A percentile compares a stretch with the other conserved stretches of the same genome.
Evolutionary conservation across 2,888 invertebrate genomes (phyloP).

Genomic region (Trissolcus brochymenae): DNA sequence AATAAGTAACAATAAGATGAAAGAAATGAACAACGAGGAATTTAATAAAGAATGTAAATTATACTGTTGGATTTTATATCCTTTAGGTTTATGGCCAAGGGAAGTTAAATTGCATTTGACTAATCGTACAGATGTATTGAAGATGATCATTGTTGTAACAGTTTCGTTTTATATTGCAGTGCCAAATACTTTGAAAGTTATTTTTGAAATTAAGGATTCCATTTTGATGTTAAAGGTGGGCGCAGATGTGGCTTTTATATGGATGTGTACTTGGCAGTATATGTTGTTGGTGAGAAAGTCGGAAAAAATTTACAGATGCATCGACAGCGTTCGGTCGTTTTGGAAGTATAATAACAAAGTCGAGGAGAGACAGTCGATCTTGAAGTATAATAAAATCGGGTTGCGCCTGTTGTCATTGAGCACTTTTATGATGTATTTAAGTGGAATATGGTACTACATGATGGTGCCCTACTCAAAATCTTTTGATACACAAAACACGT

Average conservation of each 20-base stretch:
- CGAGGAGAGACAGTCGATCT: background rate
- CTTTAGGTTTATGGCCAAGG: background rate
- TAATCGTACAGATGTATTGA: background rate
- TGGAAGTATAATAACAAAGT: background rate
- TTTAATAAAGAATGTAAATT: background rate
- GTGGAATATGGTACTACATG: no score
- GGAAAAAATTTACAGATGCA: background rate
- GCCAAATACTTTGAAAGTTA: constrained; percentile 25
- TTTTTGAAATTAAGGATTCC: constrained; percentile 48
- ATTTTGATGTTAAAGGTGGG: constrained; percentile 60
- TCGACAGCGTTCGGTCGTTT: background rate
- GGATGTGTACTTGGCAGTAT: constrained; percentile 62
- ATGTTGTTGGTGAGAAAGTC: background rate
- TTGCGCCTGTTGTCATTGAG: no score
- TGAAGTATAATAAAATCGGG: background rate
- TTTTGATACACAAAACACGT: no score
- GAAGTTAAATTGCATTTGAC: background rate
- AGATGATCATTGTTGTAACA: constrained; percentile 14
- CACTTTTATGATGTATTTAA: no score
- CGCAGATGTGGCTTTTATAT: constrained; percentile 61
- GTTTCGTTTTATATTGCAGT: constrained; percentile 16
- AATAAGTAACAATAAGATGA: no score
- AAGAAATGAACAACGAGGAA: background rate
- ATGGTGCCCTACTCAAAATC: no score
- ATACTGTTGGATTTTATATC: background rate